Conservation (phyloP, 2,797 vertebrate species). For the Sciaenops ocellatus region DNA sequence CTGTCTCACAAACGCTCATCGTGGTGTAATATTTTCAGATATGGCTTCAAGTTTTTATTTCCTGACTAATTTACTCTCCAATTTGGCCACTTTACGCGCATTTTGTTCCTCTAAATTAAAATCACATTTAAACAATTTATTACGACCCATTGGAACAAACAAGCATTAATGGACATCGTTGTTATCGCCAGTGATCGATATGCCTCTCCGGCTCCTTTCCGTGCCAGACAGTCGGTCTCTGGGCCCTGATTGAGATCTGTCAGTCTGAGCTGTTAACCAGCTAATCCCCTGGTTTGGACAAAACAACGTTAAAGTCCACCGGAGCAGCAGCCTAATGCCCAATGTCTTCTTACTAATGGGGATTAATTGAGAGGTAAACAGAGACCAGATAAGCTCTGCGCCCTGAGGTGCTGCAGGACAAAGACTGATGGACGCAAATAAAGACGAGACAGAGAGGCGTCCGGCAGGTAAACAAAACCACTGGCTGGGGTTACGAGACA, state of each 20-base stretch:
- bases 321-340: conserved; percentile 31
- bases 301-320: conserved; percentile 45
- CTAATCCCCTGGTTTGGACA: conserved; percentile 62
- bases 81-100: background rate
- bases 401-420: conserved; percentile 54
- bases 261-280: conserved; percentile 58
- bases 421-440: conserved; percentile 75
- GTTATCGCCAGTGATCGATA: conserved; percentile 18
- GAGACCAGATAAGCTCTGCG: conserved; percentile 65
- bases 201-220: conserved; percentile 10
- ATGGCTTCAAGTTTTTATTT: background rate
- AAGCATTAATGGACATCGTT: accelerated
- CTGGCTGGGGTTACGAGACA: background rate
- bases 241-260: conserved; percentile 64
- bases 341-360: conserved; percentile 66
- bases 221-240: conserved; percentile 57
- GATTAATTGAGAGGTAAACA: conserved; percentile 74
- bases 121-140: background rate
- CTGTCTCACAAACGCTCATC: background rate
- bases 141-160: too few species aligned
- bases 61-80: background rate
- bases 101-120: accelerated
- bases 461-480: conserved; percentile 20
- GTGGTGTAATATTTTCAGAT: background rate
- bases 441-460: conserved; percentile 79